Base-by-base conservation (phyloP, 2,113 vertebrate genomes). In the Sciurus niger region DNA sequence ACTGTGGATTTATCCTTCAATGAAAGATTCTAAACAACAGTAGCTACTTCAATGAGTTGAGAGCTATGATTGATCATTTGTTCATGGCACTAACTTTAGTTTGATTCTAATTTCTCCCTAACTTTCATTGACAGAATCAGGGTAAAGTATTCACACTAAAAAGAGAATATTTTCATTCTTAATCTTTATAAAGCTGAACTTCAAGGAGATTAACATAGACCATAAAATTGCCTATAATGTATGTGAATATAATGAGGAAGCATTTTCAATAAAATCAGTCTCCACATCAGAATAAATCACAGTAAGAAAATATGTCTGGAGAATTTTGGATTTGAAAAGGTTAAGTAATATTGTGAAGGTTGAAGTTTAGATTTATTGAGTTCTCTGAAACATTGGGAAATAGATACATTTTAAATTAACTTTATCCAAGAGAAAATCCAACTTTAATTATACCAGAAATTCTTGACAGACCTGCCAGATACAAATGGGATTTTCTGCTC, bases 391-490 rank as follows among this genome's bases (percentile, higher is more conserved):
- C 82, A 86, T 7, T 89, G 74, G 53, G 53, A 96, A 96, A 97
- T 77, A 95, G 96, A 96, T 93, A 93, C 79, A 94, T 96, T 97
- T 97, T 84, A 95, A 97, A 97, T 97, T 97, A 97, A 97, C 67
- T 96, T 97, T 92, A 92, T 95, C 65, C 93, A 94, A 92, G 94
- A 94, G 97, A 96, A 97, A 97, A 94, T 97, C 91, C 85, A 87
- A 95, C 76, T 97, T 97, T 96, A 98, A 97, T 97, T 97, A 97
- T 85, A 96, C 37, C 53, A 92, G 85, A 94, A 97, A 97, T 95
- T 96, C 90, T 96, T 97, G 76, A 97, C 91, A 96, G 89, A 89
- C 17, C 84, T 96, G 96, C 94, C 93, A 95, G 94, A 97, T 92
- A 96, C 60, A 94, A 97, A 96, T 58, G 93, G 73, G 78, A 98